phyloP scores from a whole-genome alignment of 1,140 invertebrate species.

The Littorina saxatilis region DNA sequence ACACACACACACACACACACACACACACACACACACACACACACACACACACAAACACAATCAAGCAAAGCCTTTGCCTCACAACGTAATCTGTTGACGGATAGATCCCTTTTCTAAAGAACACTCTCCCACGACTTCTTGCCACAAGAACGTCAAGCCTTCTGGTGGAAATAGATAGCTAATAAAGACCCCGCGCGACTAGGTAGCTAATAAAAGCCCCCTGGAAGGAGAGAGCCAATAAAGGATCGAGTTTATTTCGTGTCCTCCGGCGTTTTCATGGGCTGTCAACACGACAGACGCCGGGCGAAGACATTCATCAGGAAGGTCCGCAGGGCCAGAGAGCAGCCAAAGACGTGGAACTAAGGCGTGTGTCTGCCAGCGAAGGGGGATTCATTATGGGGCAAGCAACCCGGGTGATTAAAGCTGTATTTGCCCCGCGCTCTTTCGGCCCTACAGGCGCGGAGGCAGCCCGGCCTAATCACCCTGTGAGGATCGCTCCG shows the following conservation, averaged over 20 bases:
- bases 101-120: no score
- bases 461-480: not conserved
- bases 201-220: constrained; percentile 10
- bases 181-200: not conserved
- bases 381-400: not conserved
- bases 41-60: no score
- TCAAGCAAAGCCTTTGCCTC: no score
- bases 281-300: not conserved
- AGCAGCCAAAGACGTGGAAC: not conserved
- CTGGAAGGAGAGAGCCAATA: not conserved
- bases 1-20: no score
- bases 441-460: not conserved
- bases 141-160: not conserved
- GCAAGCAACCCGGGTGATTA: not conserved
- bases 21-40: no score
- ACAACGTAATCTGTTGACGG: no score
- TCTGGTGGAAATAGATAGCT: not conserved
- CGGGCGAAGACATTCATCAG: not conserved
- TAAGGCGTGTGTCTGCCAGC: not conserved
- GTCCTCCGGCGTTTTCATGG: not conserved
- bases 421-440: not conserved
- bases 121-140: no score
- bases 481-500: no score
- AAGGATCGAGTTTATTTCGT: not conserved
- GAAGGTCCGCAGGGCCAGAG: not conserved